A percentile compares a stretch with the other conserved stretches of the same genome.
phyloP scores from a whole-genome alignment of 2,888 invertebrate species.

The Lordiphosa andalusiaca region DNA sequence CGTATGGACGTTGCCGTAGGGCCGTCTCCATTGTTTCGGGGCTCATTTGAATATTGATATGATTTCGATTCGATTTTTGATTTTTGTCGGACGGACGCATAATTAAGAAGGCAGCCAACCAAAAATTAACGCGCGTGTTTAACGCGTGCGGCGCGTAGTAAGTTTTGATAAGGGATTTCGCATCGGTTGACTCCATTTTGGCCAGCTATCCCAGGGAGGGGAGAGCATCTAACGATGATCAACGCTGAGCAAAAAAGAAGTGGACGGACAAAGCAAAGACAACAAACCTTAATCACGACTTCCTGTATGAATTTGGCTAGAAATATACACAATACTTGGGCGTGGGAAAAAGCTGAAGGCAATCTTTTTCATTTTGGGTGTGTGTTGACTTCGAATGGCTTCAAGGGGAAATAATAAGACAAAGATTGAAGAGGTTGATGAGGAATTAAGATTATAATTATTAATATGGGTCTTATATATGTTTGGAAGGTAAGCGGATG shows the following conservation, averaged over 20 bases:
- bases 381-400: slow-evolving; percentile 33
- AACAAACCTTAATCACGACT: slow-evolving; percentile 67
- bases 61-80: slow-evolving; percentile 44
- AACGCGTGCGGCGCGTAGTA: slow-evolving; percentile 59
- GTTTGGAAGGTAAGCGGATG: too few species aligned
- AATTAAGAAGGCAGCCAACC: slow-evolving; percentile 50
- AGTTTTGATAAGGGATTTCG: slow-evolving; percentile 28
- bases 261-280: slow-evolving; percentile 3
- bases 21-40: slow-evolving; percentile 1
- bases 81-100: slow-evolving; percentile 32
- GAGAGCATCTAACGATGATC: slow-evolving; percentile 14
- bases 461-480: too few species aligned
- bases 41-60: slow-evolving; percentile 69
- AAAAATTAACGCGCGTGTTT: slow-evolving; percentile 69
- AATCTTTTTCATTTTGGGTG: slow-evolving; percentile 7
- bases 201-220: neutral
- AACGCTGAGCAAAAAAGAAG: slow-evolving; percentile 12
- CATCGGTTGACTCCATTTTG: neutral
- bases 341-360: slow-evolving; percentile 72
- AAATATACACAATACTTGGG: slow-evolving; percentile 25
- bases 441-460: neutral
- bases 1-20: slow-evolving; percentile 4
- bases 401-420: too few species aligned
- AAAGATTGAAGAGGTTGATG: slow-evolving; percentile 4
- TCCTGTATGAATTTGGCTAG: slow-evolving; percentile 57